These are phyloP conservation scores for Epinotia ramella DNA, from an alignment of 2,888 invertebrate species.

Conservation along the genomic window DNA sequence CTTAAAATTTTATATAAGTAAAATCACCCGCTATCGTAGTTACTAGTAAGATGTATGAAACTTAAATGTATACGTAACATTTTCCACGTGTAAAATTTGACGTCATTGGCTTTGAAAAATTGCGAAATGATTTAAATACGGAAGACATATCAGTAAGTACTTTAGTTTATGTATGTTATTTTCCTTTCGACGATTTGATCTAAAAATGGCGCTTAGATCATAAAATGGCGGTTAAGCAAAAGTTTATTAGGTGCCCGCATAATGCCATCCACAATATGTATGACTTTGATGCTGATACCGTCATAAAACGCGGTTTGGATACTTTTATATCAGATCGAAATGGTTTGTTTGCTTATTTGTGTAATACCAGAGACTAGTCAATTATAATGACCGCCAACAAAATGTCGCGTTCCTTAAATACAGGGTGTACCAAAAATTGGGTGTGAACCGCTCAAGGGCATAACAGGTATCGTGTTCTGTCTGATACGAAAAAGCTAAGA, in stretches of 20 bases:
- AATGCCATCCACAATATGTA: slow-evolving; percentile 28
- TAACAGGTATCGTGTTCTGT: too few species aligned
- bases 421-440: too few species aligned
- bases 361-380: too few species aligned
- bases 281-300: slow-evolving; percentile 20
- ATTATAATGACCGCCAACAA: too few species aligned
- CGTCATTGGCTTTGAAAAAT: neutral
- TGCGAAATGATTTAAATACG: neutral
- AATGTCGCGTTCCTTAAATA: too few species aligned
- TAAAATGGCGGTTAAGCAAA: slow-evolving; percentile 30
- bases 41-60: too few species aligned
- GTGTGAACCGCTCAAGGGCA: too few species aligned
- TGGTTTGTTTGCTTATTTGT: slow-evolving; percentile 10
- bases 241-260: slow-evolving; percentile 38
- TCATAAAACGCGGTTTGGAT: slow-evolving; percentile 29
- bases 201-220: slow-evolving; percentile 17
- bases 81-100: neutral
- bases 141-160: neutral
- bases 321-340: slow-evolving; percentile 25
- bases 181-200: slow-evolving; percentile 23
- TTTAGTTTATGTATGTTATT: neutral
- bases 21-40: too few species aligned
- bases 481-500: too few species aligned
- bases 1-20: too few species aligned
- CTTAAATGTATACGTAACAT: too few species aligned